These are phyloP conservation scores for Oscheius sp. DNA, from an alignment of 1,140 invertebrate genomes.

Conservation along the genomic window DNA sequence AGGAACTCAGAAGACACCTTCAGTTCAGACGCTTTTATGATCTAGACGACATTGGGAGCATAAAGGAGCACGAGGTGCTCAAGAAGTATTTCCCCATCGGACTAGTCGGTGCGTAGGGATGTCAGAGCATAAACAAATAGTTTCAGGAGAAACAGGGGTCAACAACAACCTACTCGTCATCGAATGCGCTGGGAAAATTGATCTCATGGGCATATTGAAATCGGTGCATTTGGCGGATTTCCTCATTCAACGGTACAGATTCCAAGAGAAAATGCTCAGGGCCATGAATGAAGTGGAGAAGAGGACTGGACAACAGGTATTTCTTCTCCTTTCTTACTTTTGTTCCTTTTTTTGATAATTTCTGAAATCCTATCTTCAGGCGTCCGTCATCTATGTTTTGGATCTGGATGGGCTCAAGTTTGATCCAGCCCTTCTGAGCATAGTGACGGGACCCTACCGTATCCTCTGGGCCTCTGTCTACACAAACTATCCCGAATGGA, in stretches of 20 bases:
- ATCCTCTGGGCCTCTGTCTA: slow-evolving; percentile 44
- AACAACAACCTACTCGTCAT: slow-evolving; percentile 41
- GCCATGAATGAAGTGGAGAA: slow-evolving; percentile 43
- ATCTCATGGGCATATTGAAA: slow-evolving; percentile 42
- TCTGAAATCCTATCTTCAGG: slow-evolving; percentile 22
- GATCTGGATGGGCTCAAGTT: slow-evolving; percentile 44
- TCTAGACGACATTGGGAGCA: slow-evolving; percentile 30
- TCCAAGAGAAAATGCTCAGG: slow-evolving; percentile 41
- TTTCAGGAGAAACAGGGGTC: slow-evolving; percentile 40
- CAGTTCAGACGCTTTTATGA: slow-evolving; percentile 40
- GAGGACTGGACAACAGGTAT: slow-evolving; percentile 31
- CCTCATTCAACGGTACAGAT: slow-evolving; percentile 36
- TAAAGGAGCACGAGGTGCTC: slow-evolving; percentile 32
- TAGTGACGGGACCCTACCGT: slow-evolving; percentile 44
- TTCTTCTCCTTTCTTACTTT: not conserved
- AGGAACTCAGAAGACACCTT: slow-evolving; percentile 33
- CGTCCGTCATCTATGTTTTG: slow-evolving; percentile 43
- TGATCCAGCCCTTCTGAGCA: slow-evolving; percentile 34
- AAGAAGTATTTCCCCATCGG: slow-evolving; percentile 46
- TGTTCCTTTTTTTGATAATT: not conserved
- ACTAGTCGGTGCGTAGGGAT: slow-evolving; percentile 34
- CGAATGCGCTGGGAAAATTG: slow-evolving; percentile 44
- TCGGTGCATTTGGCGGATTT: slow-evolving; percentile 40
- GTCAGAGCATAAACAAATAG: not conserved
- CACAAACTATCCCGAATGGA: slow-evolving; percentile 46